Evolutionary conservation across 2,888 invertebrate genomes (phyloP).

Genomic region (Agrotis exclamationis): DNA sequence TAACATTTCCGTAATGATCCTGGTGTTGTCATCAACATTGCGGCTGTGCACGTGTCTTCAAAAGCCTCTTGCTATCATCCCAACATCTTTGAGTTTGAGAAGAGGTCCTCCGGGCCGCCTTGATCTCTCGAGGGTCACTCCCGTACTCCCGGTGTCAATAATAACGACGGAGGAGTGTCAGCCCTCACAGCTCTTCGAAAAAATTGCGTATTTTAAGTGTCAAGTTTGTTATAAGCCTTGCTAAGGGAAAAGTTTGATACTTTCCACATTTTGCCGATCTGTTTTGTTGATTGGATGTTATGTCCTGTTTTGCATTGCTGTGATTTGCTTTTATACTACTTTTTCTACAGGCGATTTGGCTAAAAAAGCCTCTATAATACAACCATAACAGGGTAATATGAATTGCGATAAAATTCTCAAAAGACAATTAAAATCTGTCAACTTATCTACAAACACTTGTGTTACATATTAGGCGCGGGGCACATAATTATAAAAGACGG

Average conservation of each 20-base stretch:
- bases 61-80: constrained; percentile 60
- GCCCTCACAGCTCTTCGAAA: constrained; percentile 53
- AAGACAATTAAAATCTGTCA: too few species aligned
- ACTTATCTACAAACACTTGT: too few species aligned
- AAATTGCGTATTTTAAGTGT: constrained; percentile 54
- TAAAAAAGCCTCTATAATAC: too few species aligned
- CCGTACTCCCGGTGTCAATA: constrained; percentile 73
- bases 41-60: constrained; percentile 54
- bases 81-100: constrained; percentile 42
- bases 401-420: too few species aligned
- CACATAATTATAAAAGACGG: too few species aligned
- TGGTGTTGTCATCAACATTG: constrained; percentile 45
- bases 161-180: constrained; percentile 66
- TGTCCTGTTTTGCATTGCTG: too few species aligned
- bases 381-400: too few species aligned
- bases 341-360: too few species aligned
- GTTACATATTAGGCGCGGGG: too few species aligned
- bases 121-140: constrained; percentile 74
- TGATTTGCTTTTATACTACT: background rate
- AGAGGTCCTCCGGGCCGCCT: constrained; percentile 65
- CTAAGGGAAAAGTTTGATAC: constrained; percentile 37
- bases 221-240: constrained; percentile 61
- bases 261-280: constrained; percentile 16
- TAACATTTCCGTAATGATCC: constrained; percentile 47
- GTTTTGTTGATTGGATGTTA: constrained; percentile 21